phyloP scores from a whole-genome alignment of 2,888 invertebrate genomes.

The Cinara cedri region DNA sequence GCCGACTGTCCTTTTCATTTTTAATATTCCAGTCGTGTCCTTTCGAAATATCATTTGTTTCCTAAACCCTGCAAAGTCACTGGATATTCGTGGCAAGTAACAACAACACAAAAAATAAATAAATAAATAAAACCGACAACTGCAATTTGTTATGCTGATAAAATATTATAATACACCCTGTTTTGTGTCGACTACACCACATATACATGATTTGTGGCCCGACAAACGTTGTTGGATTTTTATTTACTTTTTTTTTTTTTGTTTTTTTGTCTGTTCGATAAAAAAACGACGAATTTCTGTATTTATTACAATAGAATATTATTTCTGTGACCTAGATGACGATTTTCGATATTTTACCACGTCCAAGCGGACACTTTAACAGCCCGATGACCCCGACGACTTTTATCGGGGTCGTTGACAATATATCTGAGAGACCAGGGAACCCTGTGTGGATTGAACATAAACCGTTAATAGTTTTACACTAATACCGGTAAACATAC shows the following conservation, averaged over 20 bases:
- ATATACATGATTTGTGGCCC: slow-evolving; percentile 34
- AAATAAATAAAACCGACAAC: neutral
- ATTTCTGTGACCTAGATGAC: too few species aligned
- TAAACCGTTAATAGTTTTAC: too few species aligned
- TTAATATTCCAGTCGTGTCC: slow-evolving; percentile 36
- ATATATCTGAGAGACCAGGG: too few species aligned
- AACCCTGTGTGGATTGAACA: too few species aligned
- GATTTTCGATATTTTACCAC: too few species aligned
- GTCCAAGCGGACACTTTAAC: too few species aligned
- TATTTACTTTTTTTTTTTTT: neutral
- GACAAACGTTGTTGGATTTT: neutral
- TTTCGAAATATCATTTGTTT: slow-evolving; percentile 20
- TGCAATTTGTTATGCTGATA: slow-evolving; percentile 46
- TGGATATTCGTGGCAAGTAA: neutral
- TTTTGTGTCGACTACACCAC: slow-evolving; percentile 7
- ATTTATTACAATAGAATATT: too few species aligned
- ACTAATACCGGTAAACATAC: too few species aligned
- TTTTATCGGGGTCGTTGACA: too few species aligned
- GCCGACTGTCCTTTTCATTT: neutral
- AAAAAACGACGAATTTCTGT: too few species aligned
- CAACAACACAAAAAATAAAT: neutral
- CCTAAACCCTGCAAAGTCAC: neutral
- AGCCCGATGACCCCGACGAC: too few species aligned
- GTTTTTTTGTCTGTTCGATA: neutral
- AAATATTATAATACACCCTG: slow-evolving; percentile 14